Evolutionary conservation across 2,888 invertebrate species (phyloP).

Genomic region (Pammene aurita): DNA sequence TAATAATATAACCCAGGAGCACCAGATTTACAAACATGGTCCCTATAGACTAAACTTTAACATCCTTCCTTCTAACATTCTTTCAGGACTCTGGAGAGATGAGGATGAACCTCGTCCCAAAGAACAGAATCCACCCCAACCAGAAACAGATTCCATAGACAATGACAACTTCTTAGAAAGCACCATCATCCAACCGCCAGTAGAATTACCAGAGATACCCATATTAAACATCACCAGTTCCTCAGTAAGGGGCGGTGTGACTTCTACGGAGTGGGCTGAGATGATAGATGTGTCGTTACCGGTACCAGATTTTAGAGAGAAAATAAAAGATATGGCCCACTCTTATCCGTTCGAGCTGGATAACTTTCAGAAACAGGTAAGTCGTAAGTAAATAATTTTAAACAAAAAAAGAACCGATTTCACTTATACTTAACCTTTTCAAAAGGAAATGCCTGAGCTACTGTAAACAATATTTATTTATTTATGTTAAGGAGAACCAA

Average conservation of each 20-base stretch:
- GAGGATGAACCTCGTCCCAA: conserved; percentile 59
- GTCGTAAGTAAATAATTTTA: too few species aligned
- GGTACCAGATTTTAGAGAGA: conserved; percentile 90
- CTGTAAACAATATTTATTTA: too few species aligned
- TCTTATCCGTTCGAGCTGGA: conserved; percentile 96
- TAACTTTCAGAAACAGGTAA: conserved; percentile 95
- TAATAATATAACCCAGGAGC: too few species aligned
- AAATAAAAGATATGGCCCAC: conserved; percentile 92
- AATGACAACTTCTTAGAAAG: conserved; percentile 72
- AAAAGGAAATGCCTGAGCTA: too few species aligned
- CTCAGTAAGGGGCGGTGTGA: conserved; percentile 66
- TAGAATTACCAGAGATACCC: conserved; percentile 80
- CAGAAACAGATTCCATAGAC: conserved; percentile 54
- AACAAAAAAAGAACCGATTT: too few species aligned
- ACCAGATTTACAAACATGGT: too few species aligned
- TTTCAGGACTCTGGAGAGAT: conserved; percentile 75
- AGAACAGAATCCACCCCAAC: conserved; percentile 50
- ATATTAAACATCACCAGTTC: conserved; percentile 87
- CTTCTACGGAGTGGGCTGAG: conserved; percentile 93
- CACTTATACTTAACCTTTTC: too few species aligned
- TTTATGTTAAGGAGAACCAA: too few species aligned
- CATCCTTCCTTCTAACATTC: too few species aligned
- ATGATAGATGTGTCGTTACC: conserved; percentile 92
- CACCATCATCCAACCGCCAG: conserved; percentile 66
- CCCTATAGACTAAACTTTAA: too few species aligned